Conservation (phyloP, 2,888 invertebrate species). For the Pristionchus japonicus region DNA sequence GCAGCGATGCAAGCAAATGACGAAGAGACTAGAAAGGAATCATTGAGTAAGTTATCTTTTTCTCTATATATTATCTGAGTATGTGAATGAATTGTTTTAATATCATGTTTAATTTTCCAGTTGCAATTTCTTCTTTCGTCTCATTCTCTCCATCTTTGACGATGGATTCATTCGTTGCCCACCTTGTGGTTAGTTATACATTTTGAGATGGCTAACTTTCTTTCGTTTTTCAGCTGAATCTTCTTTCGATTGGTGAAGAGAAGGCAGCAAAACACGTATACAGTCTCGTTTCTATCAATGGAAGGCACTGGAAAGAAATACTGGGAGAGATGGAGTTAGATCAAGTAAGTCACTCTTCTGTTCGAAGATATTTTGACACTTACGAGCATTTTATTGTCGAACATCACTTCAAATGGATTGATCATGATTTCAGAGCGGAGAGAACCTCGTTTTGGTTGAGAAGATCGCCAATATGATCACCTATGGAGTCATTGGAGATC, state of each 20-base stretch:
- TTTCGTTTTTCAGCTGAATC: background rate
- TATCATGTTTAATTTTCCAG: background rate
- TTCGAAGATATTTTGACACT: too few species aligned
- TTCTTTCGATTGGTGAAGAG: background rate
- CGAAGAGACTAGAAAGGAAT: background rate
- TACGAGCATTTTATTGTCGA: too few species aligned
- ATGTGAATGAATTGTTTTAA: background rate
- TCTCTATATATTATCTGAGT: background rate
- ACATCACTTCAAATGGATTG: background rate
- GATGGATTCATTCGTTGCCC: background rate
- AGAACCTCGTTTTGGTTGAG: background rate
- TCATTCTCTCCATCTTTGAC: background rate
- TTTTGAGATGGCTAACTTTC: background rate
- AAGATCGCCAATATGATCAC: background rate
- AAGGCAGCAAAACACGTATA: background rate
- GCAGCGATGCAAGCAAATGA: background rate
- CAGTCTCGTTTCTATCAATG: conserved; percentile 1
- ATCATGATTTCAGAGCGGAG: background rate
- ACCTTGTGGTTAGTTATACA: background rate
- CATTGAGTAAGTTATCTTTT: background rate
- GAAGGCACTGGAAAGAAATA: conserved; percentile 6
- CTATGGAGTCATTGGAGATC: background rate
- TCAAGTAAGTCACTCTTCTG: too few species aligned
- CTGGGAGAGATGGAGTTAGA: background rate
- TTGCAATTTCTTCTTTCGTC: background rate